Base-by-base conservation (phyloP, 2,888 invertebrate genomes). In the Cantharis nigra region DNA sequence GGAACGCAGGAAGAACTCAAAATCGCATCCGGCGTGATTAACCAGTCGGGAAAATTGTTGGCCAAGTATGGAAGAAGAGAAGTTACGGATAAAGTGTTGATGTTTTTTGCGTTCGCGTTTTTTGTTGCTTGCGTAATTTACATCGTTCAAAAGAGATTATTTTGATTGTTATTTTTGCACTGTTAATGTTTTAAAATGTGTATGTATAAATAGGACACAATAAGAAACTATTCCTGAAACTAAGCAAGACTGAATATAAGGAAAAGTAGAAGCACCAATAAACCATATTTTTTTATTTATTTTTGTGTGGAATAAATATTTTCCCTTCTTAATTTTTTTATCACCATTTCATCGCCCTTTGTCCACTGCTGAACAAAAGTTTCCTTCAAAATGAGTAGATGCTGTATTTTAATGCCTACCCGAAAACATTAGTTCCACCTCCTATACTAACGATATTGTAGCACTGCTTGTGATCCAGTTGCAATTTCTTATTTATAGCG, bases 11-110 rank as follows among this genome's bases (percentile, higher is more conserved):
- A 94, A 80, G 98, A 98, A 87, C 89, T 98, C 62, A 93, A 94
- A 83, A 93, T 93, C 81, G 97, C 98, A 80, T 95, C 96, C 2
- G 95, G 96, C 79, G 94, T 94, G 23, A 97, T 98, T 82, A 91
- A 94, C 26, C 97, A 96, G 85, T 97, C 98, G 0, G 95, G 96
- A 81, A 97, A 97, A 87, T 90, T 99, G 9, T 89, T 99, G 67
- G 96, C 96, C 75, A 99, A 98, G 89, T 98, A 98, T 86, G 97
- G 97, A 3, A 90, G 98, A 73, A 91, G 98, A 62, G 98, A 99
- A 89, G 94, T 97, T 81, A 99, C 98, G 0, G 98, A 99, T 87
- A 98, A 98, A 91, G 92, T 98, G 76, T 91, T 99, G 9, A 92
- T 97, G 86, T 93, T 94, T 83, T 93, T 97, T 85, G 96, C 97